Percentiles rank a stretch among this genome's conserved stretches.
Conservation (phyloP, 2,888 invertebrate genomes). For the Drosophila falleni region DNA sequence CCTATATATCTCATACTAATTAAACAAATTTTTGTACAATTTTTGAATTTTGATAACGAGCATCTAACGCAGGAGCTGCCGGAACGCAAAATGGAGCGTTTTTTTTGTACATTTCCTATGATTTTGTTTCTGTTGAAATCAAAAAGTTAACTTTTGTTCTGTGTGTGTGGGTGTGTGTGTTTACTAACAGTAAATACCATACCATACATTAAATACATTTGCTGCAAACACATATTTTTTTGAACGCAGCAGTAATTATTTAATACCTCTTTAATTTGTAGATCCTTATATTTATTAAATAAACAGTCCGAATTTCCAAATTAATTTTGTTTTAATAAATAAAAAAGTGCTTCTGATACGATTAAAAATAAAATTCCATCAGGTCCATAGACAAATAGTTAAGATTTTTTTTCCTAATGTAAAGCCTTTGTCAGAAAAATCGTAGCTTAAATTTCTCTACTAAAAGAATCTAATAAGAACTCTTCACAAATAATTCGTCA, state of each 20-base stretch:
- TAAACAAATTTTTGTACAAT: constrained; percentile 73
- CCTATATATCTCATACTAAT: constrained; percentile 61
- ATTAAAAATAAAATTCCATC: neutral
- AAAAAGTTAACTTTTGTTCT: constrained; percentile 29
- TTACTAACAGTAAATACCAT: constrained; percentile 32
- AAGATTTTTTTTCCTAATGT: neutral
- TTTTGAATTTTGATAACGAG: constrained; percentile 76
- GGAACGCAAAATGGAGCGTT: constrained; percentile 70
- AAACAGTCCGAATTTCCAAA: neutral
- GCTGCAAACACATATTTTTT: constrained; percentile 48
- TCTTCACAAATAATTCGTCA: neutral
- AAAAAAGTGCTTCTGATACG: neutral
- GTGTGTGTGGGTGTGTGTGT: constrained; percentile 26
- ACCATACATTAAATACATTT: constrained; percentile 5
- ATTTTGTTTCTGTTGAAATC: constrained; percentile 23
- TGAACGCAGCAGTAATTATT: constrained; percentile 45
- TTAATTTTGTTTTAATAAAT: neutral
- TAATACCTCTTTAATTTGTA: neutral
- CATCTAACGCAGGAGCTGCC: constrained; percentile 65
- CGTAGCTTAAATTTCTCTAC: neutral
- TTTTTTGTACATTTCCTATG: constrained; percentile 10
- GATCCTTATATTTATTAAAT: neutral
- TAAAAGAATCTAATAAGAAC: neutral
- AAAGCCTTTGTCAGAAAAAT: neutral
- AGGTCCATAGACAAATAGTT: neutral